Conservation (phyloP, 2,888 invertebrate genomes). For the Neocrepidodera transversa region DNA sequence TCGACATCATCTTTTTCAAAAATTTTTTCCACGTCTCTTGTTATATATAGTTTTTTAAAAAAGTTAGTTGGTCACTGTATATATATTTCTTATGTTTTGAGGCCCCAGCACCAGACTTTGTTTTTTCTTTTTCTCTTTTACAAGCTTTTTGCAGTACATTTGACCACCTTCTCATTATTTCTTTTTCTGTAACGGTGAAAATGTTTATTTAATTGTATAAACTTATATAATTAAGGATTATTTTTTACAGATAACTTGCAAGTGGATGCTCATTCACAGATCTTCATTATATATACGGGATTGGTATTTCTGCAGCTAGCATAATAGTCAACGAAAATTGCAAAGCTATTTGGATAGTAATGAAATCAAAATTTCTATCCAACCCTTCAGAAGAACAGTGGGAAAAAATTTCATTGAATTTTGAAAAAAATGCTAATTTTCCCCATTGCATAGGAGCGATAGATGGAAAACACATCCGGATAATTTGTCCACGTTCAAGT, state of each 20-base stretch:
- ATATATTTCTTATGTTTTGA: too few species aligned
- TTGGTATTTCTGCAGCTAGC: constrained; percentile 24
- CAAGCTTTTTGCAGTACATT: constrained; percentile 22
- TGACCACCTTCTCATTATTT: constrained; percentile 24
- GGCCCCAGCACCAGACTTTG: constrained; percentile 16
- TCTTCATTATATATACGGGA: constrained; percentile 21
- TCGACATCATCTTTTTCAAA: too few species aligned
- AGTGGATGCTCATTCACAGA: constrained; percentile 29
- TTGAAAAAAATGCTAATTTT: constrained; percentile 19
- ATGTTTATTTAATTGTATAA: constrained; percentile 1
- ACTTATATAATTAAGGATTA: constrained; percentile 8
- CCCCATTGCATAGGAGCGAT: constrained; percentile 20
- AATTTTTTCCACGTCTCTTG: too few species aligned
- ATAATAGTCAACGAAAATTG: constrained; percentile 19
- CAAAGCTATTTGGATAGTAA: constrained; percentile 19
- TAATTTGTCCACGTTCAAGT: constrained; percentile 12
- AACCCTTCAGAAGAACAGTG: constrained; percentile 9
- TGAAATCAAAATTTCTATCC: constrained; percentile 14
- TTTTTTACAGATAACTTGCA: constrained; percentile 30
- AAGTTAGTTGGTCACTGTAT: too few species aligned
- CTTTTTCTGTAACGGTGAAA: constrained; percentile 20
- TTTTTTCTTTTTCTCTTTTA: constrained; percentile 9
- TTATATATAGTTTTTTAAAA: too few species aligned
- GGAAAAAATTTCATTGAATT: neutral
- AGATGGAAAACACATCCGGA: constrained; percentile 21